Conservation (phyloP, 2,797 vertebrate species). For the Erpetoichthys calabaricus region DNA sequence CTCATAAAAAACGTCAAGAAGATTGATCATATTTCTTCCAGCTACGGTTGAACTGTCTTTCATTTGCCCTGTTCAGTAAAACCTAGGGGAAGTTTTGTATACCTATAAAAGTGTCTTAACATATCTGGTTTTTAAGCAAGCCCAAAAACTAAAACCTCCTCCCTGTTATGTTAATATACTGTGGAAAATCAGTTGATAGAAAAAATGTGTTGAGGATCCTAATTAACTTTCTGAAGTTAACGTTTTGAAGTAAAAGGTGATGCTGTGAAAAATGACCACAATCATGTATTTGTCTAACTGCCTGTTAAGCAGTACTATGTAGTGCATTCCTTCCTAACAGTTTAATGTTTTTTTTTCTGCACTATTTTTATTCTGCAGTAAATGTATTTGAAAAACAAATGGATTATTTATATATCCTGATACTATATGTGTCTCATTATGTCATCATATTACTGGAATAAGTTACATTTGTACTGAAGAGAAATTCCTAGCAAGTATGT, state of each 20-base stretch:
- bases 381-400: too few relatives aligned
- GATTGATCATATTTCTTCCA: constrained; percentile 4
- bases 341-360: neutral
- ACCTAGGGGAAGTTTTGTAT: neutral
- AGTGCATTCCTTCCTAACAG: neutral
- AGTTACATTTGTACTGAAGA: too few relatives aligned
- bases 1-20: constrained; percentile 2
- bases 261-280: too few relatives aligned
- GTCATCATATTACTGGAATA: too few relatives aligned
- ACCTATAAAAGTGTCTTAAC: neutral
- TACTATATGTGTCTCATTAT: too few relatives aligned
- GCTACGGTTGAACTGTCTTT: neutral
- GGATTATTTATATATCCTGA: too few relatives aligned
- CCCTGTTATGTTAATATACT: neutral
- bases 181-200: neutral
- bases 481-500: too few relatives aligned
- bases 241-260: neutral
- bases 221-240: neutral
- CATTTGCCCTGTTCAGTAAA: neutral
- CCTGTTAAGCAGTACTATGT: too few relatives aligned
- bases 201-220: too few relatives aligned
- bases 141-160: too few relatives aligned
- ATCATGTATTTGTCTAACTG: too few relatives aligned
- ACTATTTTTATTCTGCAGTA: neutral
- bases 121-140: neutral